Base-by-base conservation (phyloP, 2,888 invertebrate genomes). In the Agrochola circellaris region DNA sequence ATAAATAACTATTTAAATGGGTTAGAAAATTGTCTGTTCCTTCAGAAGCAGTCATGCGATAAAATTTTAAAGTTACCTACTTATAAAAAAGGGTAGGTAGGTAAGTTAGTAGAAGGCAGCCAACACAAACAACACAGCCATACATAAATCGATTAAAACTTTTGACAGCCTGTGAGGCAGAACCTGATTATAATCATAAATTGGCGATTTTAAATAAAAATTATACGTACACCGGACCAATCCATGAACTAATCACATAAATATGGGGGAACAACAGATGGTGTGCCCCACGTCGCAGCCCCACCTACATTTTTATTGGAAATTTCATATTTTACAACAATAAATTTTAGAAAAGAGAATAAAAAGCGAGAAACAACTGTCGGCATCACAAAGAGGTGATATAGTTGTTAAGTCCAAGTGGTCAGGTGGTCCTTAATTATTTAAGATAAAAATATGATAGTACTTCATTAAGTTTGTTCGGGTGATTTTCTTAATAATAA, bases 371-470 rank as follows among this genome's bases (percentile, higher is more conserved):
- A 79, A 71, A 88, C 81, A 75, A 81, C 87, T 87, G 95, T 92
- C 95, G 95, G 95, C 94, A 84, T 91, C 87, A 94, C 94, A 95
- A 95, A 95, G 95, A 79, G 65, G 88, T 85, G 92, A 93, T 94
- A 93, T 93, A 95, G 94, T 93, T 95, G 93, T 95, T 93, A 93
- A 92, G 89, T 90, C 90, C 88, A 84, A 86, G 84, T 88, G 88
- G 90, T 92, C 89, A 93, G 95, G 95, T 95, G 94, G 95, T 94
- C 95, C 91, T 93, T 95, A 95, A 96, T 95, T 95, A 95, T 94
- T 93, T 92, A 90, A 93, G 92, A 94, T 95, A 93, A 95, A 95
- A 93, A 93, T 94, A 94, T 93, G 93, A 94, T 94, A 94, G 94
- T 93, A 93, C 93, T 95, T 95, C 94, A 95, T 95, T 95, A 95